Base-by-base conservation (phyloP, 1,140 invertebrate species). In the Diprion similis region DNA sequence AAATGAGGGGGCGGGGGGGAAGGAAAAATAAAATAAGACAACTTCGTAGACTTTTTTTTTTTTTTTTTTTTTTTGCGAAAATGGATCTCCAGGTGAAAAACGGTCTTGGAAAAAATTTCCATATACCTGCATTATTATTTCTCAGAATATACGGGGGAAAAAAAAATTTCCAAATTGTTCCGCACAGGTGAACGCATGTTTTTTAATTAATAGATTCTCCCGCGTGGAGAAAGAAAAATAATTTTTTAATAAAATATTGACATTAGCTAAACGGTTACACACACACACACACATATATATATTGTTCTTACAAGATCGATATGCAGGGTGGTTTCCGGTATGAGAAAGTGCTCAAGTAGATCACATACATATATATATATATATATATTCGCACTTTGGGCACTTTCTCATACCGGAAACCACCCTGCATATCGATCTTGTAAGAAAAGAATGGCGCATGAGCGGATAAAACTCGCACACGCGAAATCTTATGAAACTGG, bases 401-500 rank as follows among this genome's bases (percentile, higher is more conserved):
- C 6, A 13, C 51, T 59, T 59, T 37, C 24, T 37, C 2, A 6
- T 37, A 37, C 24, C 24, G 24, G 24, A 37, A 37, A 37, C 24
- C 24, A 37, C 24, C 24, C 24, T 37, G 24, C 24, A 59, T 59
- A 59, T 59, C 51, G 51, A 59, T 59, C 51, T 59, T 59, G 51
- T 15, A 59, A 59, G 6, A 13, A 59, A 59, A 59, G 51, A 15
- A 59, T 6, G 51, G 51, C 51, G 51, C 51, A 59, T 59, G 51
- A 59, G 51, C 51, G 51, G 2, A 17, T 8, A 59, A 59, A 59
- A 59, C 51, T 59, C 51, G 51, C 11, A 59, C 51, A 15, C 51
- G 51, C n/a, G 51, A 59, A 17, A 59, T 59, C 51, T 59, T 59
- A 59, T 59, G 51, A 59, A 59, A 59, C 51, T 59, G 51, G 51